phyloP scores from a whole-genome alignment of 2,797 vertebrate genomes.

The Rhinella marina region DNA sequence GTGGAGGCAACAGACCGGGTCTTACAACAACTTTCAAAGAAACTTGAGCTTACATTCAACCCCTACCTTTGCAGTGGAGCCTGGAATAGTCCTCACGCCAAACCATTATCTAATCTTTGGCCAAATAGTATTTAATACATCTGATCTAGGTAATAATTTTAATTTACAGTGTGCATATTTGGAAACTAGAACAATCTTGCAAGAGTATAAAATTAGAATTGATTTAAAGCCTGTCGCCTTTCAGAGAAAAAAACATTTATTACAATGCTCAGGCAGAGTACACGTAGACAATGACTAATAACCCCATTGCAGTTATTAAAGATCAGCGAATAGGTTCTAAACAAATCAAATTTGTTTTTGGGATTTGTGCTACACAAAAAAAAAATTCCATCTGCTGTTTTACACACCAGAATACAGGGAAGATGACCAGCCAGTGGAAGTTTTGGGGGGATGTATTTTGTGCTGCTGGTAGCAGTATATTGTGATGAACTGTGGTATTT shows the following conservation, averaged over 20 bases:
- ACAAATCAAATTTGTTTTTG: too few species aligned
- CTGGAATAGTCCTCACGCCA: neutral
- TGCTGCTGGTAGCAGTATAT: too few species aligned
- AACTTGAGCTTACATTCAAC: slow-evolving; percentile 15
- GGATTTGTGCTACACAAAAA: too few species aligned
- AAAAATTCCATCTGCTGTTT: too few species aligned
- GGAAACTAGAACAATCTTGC: neutral
- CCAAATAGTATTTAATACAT: slow-evolving; percentile 9
- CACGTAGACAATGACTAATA: neutral
- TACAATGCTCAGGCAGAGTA: neutral
- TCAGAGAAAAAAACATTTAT: neutral
- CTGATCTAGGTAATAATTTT: slow-evolving; percentile 20
- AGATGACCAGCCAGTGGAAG: too few species aligned
- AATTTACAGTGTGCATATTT: slow-evolving; percentile 2
- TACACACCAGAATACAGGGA: too few species aligned
- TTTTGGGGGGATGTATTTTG: too few species aligned
- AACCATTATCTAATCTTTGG: slow-evolving; percentile 36
- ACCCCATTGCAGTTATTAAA: neutral
- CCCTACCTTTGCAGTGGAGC: neutral
- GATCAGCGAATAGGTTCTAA: neutral
- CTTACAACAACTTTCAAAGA: slow-evolving; percentile 52
- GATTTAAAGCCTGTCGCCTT: neutral
- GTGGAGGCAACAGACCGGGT: slow-evolving; percentile 44
- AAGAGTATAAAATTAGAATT: neutral
- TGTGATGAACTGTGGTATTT: too few species aligned